These are phyloP conservation scores for Caenorhabditis tropicalis DNA, from an alignment of 1,140 invertebrate species.

Conservation along the genomic window DNA sequence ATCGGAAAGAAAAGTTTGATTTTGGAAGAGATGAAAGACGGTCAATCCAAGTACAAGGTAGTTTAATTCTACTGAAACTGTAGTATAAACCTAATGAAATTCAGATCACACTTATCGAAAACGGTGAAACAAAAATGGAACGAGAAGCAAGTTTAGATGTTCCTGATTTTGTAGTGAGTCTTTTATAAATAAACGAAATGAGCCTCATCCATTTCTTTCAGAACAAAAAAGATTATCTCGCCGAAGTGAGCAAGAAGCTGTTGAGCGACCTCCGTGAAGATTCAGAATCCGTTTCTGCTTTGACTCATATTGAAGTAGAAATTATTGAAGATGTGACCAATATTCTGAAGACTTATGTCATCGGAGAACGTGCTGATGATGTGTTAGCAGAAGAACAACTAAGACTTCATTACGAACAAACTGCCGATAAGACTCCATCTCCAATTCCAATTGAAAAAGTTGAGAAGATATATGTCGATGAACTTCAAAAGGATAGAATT, in stretches of 20 bases:
- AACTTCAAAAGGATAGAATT: constrained; percentile 42
- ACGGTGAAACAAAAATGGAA: constrained; percentile 55
- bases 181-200: background rate
- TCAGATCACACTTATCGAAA: constrained; percentile 53
- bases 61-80: background rate
- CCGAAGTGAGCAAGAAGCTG: constrained; percentile 47
- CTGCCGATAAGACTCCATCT: constrained; percentile 44
- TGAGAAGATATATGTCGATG: constrained; percentile 58
- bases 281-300: constrained; percentile 31
- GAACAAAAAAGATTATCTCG: constrained; percentile 56
- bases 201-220: constrained; percentile 15
- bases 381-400: constrained; percentile 40
- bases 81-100: background rate
- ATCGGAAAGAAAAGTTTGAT: constrained; percentile 55
- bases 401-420: constrained; percentile 46
- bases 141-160: constrained; percentile 45
- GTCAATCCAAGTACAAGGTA: constrained; percentile 52
- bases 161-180: constrained; percentile 50
- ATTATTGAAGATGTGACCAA: constrained; percentile 57
- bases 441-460: constrained; percentile 36
- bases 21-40: constrained; percentile 56
- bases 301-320: constrained; percentile 54
- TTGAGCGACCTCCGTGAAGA: constrained; percentile 43
- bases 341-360: constrained; percentile 58
- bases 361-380: constrained; percentile 56